Evolutionary conservation across 2,888 invertebrate species (phyloP), one percentile per base, ranked within the genome.

Genomic region (Cerceris rybyensis): DNA sequence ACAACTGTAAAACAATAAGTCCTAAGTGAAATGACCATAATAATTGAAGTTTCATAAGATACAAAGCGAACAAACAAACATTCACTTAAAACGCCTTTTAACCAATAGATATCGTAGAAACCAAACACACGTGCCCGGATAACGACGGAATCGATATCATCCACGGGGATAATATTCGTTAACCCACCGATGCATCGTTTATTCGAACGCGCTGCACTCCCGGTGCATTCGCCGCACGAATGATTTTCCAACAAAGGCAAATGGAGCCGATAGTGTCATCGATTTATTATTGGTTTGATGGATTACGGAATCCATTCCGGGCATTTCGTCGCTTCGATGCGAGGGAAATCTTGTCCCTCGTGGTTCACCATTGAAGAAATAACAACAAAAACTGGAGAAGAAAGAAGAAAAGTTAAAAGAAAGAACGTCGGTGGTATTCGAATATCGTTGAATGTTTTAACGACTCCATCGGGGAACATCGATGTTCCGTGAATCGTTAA

Each of bases 231-330:
- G 68, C 76, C 69, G 61, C 70, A 57, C 70, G 68, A 50, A 46
- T 76, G 84, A 70, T 81, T 81, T 67, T 70, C 57, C 77, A 71
- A 82, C 84, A 81, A 82, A 81, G 81, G 77, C 77, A 61, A 76
- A 61, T 49, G 59, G 55, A 28, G 49, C 49, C 70, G 72, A 76
- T 68, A 76, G 39, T 64, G 68, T 76, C 70, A 69, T 84, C 72
- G 81, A 73, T 82, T 76, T 80, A 76, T 83, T 73, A 72, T 73
- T 46, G 43, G 67, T 70, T 70, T 76, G 81, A 83, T 70, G 84
- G 70, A 83, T 83, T 76, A 80, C 55, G 28, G 65, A 67, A 67
- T 58, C 41, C 54, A 54, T 55, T 66, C 28, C 60, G 52, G 43
- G 14, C 52, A 46, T 43, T 55, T 50, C 41, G 9, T 7, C 42